Percentiles rank a stretch among this genome's conserved stretches.
Conservation (phyloP, 2,797 vertebrate species). For the Tragopan temminckii region DNA sequence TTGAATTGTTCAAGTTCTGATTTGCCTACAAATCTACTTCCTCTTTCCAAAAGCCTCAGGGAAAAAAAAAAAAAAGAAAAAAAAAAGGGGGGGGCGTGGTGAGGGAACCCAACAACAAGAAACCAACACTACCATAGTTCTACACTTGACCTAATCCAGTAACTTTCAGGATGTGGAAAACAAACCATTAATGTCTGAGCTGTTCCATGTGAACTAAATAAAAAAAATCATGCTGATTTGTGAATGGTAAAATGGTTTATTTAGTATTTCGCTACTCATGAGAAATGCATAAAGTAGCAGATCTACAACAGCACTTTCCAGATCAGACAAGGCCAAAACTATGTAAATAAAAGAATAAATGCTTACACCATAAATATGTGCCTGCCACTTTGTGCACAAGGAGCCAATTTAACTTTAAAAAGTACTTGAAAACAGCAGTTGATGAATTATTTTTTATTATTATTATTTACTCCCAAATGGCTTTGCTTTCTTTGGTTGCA, state of each 20-base stretch:
- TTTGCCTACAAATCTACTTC: background rate
- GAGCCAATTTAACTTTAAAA: background rate
- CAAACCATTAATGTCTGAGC: background rate
- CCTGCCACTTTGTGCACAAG: background rate
- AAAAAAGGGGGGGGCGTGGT: background rate
- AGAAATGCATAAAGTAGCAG: background rate
- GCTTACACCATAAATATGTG: background rate
- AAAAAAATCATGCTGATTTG: background rate
- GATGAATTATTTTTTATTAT: background rate
- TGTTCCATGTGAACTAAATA: background rate
- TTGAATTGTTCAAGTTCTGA: rapidly evolving
- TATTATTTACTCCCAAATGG: background rate
- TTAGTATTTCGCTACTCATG: background rate
- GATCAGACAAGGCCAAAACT: background rate
- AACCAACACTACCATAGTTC: background rate
- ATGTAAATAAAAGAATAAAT: background rate
- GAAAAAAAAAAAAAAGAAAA: background rate
- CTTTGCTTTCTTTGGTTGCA: background rate
- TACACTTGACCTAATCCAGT: background rate
- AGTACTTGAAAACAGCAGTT: background rate
- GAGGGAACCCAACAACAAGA: background rate
- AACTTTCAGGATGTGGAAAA: background rate
- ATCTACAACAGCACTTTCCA: background rate
- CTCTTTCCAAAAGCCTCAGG: background rate
- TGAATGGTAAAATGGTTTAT: background rate